Base-by-base conservation (phyloP, 1,140 invertebrate genomes). In the Polypedilum pembai region DNA sequence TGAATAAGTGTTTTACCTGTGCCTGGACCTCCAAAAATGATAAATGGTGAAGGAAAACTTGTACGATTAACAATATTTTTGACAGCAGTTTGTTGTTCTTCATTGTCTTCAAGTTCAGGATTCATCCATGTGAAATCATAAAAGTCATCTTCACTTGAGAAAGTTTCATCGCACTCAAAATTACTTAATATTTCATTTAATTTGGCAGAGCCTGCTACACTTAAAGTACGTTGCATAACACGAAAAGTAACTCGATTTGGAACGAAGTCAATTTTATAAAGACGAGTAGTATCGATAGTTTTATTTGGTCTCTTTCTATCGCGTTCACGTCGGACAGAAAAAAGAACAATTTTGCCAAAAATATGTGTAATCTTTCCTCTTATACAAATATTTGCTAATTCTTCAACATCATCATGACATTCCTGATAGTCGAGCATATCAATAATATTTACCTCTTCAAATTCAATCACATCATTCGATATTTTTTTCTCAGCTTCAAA, bases 1-100 rank as follows among this genome's bases (percentile, higher is more conserved):
- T n/a, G n/a, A n/a, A n/a, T n/a, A n/a, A n/a, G n/a, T 20, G 91
- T 93, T 83, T 94, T 94, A 0, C 92, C 92, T 1, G 91, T 93
- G 3, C 80, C 80, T 45, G 92, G 92, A 40, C 92, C 91, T 2
- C 92, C 92, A 82, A 91, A 92, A 41, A 94, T 82, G 69, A 94
- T 85, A 76, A 92, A 93, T 0, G 92, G 91, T 5, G 87, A 81
- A 3, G 90, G 89, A 17, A 86, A 80, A 12, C 85, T 83, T 7
- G 83, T 80, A 41, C 84, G 85, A 45, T 82, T 76, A 0, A 91
- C 77, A 73, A 92, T 89, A 76, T 90, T 86, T 66, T 82, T 77
- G 0, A 93, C 87, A 3, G 91, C 91, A 77, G 85, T 81, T 76
- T 84, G 84, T 78, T 91, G 90, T 76, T 88, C 86, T 1, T 80